Percentiles rank a stretch among this genome's conserved stretches.
These are phyloP conservation scores for Drosophila mettleri DNA, from an alignment of 2,888 invertebrate genomes.

Conservation along the genomic window DNA sequence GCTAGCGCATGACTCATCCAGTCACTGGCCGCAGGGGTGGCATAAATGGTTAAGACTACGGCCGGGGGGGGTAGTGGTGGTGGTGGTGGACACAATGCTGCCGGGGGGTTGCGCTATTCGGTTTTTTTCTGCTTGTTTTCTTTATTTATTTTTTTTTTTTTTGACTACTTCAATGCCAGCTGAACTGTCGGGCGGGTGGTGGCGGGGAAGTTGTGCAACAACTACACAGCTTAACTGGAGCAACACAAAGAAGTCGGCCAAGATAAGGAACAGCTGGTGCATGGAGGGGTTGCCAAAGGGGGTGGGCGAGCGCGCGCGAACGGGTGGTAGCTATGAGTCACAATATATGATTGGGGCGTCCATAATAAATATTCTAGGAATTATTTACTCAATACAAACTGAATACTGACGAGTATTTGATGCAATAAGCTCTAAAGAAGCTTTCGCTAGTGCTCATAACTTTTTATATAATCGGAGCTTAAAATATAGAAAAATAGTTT, in stretches of 20 bases:
- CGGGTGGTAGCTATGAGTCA: constrained; percentile 35
- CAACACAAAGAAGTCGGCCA: constrained; percentile 37
- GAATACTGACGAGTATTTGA: background rate
- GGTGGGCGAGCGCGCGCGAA: background rate
- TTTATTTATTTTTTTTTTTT: too few species aligned
- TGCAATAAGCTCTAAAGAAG: background rate
- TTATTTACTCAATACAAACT: background rate
- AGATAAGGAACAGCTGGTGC: constrained; percentile 55
- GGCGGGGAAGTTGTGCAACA: constrained; percentile 24
- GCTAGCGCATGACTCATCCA: constrained; percentile 54
- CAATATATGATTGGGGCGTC: background rate
- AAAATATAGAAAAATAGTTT: background rate
- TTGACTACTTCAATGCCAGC: constrained; percentile 9
- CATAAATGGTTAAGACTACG: constrained; percentile 10
- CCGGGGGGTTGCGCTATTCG: constrained; percentile 42
- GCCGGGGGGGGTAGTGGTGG: background rate
- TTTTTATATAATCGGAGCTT: background rate
- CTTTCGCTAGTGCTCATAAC: background rate
- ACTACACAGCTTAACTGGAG: constrained; percentile 45
- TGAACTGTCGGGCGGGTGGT: background rate
- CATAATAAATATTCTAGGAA: background rate
- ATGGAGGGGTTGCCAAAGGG: background rate
- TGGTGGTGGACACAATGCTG: constrained; percentile 7
- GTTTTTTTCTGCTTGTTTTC: constrained; percentile 9
- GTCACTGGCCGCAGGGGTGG: constrained; percentile 32